phyloP scores from a whole-genome alignment of 2,113 vertebrate genomes.

The Bos taurus region ARS-UCD2.0 NC_037357.1:65195501-65196000 shows the following conservation, averaged over 20 bases:
- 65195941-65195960: neutral
- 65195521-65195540: neutral
- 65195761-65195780: neutral
- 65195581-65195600: neutral
- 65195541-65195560: neutral
- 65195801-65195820: neutral
- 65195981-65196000: no score
- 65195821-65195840: neutral
- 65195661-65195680: neutral
- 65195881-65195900: neutral
- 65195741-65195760: neutral
- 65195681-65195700: neutral
- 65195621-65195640: neutral
- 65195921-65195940: neutral
- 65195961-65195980: neutral
- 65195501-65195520: neutral
- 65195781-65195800: neutral
- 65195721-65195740: neutral
- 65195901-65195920: neutral
- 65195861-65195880: neutral
- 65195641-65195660: slow-evolving; percentile 20
- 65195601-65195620: neutral
- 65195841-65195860: neutral
- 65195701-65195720: neutral
- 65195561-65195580: neutral